These are phyloP conservation scores for Deroptyus accipitrinus DNA, from an alignment of 2,113 vertebrate species.

Conservation along the genomic window DNA sequence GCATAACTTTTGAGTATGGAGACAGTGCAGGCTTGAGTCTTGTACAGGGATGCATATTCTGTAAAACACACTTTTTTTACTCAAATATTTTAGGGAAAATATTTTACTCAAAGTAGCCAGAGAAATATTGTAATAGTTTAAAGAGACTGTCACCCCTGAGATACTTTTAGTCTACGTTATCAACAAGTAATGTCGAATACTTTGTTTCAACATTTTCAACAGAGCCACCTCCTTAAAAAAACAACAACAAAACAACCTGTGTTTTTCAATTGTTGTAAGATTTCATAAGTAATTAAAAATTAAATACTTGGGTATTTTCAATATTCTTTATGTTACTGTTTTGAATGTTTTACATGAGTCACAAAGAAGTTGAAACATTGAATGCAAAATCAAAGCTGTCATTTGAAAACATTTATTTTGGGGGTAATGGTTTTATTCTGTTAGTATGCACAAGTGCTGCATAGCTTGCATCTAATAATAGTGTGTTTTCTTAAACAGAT, in stretches of 20 bases:
- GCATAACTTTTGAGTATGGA: background rate
- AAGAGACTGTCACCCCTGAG: background rate
- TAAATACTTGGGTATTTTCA: background rate
- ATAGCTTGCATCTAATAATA: conserved; percentile 73
- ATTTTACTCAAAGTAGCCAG: background rate
- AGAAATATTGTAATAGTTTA: background rate
- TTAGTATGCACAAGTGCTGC: conserved; percentile 61
- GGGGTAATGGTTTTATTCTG: conserved; percentile 40
- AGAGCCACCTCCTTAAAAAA: background rate
- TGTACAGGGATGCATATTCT: background rate
- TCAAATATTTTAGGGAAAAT: background rate
- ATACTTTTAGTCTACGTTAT: background rate
- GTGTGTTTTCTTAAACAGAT: conserved; percentile 65
- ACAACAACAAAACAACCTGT: background rate
- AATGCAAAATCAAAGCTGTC: background rate
- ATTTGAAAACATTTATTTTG: conserved; percentile 53
- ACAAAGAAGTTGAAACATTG: background rate
- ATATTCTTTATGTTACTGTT: background rate
- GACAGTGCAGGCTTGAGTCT: background rate
- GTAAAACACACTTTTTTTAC: background rate
- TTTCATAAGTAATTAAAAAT: background rate
- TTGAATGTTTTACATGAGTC: background rate
- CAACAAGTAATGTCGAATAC: background rate
- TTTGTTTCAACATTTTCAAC: background rate
- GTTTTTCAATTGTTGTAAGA: background rate